Base-by-base conservation (phyloP, 2,113 vertebrate species). In the Clarias macrocephalus region DNA sequence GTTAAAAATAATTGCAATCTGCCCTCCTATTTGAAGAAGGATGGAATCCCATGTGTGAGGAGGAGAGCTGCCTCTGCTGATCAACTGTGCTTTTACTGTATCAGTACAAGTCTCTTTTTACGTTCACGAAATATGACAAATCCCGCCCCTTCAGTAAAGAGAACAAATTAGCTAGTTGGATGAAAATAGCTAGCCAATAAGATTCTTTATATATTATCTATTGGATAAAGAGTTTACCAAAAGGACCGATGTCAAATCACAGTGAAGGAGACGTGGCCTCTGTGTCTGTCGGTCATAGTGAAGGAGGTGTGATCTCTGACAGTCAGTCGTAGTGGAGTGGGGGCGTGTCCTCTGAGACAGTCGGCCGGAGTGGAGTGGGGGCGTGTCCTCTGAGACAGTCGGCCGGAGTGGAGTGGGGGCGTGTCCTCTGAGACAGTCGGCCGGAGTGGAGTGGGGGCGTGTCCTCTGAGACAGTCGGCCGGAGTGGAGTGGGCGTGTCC, bases 1-100 rank as follows among this genome's bases (percentile, higher is more conserved):
- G 11, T 56, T 52, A 28, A 57, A 79, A 73, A 77, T 83, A 85
- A 30, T 25, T 68, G 65, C 88, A 87, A 59, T 81, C 66, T 84
- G 76, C 59, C 30, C 23, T 25, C 59, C 16, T 75, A 85, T 85
- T 80, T 30, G 66, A 37, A 54, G 16, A 23, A 19, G 73, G 65
- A 57, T 48, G 19, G 25, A 77, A 4, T 85, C 54, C 54, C 83
- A 75, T 18, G 68, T 37, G 73, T 23, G 73, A 60, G 23, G 42
- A 48, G 21, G 37, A 62, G 62, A 52, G 30, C 48, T 73, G 63
- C 60, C 52, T 52, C 42, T 25, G 25, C 42, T 54, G 73, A 76
- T n/a, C 8, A n/a, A 52, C 48, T 12, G 23, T 15, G 37, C 12
- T 77, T 25, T 86, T 59, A 48, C 48, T 48, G 48, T 48, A 48